Evolutionary conservation across 2,888 invertebrate genomes (phyloP), one percentile per base, ranked within the genome.

Genomic region (Troides aeacus): DNA sequence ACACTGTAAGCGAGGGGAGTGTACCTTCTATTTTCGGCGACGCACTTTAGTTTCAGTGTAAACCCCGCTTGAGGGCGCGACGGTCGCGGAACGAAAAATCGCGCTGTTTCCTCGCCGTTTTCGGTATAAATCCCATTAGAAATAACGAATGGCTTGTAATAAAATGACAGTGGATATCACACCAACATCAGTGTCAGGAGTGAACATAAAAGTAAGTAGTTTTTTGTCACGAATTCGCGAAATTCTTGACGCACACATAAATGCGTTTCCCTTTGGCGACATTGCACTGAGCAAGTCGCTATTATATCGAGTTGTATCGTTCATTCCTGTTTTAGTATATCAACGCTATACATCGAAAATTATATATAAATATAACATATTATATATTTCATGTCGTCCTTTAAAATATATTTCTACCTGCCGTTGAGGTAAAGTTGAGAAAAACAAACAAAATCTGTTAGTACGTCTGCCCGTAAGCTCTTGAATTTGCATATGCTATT

Each of bases 11-110:
- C 85, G 86, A 85, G 87, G 89, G 85, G 86, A 83, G 83, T 78
- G 77, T 80, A 79, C 82, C 84, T 85, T 88, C 90, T 92, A 92
- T 92, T 92, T 92, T 89, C 81, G 88, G 89, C 83, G 76, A 80
- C 81, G 81, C 84, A 86, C 84, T 90, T 90, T 92, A 91, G 90
- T 90, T 88, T 82, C 89, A 89, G 87, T 79, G 80, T 74, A 76
- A 76, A 81, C 77, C 79, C 81, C 85, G 88, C 83, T 86, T 77
- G 75, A 63, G 79, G 84, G 83, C 86, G 86, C 80, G 86, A 79
- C 81, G 82, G 87, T 83, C 85, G 88, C 53, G 39, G n/a, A 62
- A 21, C 85, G 21, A n/a, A 36, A 60, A 62, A 64, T 53, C 61
- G 64, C 69, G 60, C 58, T 62, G 56, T 57, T 57, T 50, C 30